Conservation (phyloP, 2,888 invertebrate species). For the Machimus rusticus region DNA sequence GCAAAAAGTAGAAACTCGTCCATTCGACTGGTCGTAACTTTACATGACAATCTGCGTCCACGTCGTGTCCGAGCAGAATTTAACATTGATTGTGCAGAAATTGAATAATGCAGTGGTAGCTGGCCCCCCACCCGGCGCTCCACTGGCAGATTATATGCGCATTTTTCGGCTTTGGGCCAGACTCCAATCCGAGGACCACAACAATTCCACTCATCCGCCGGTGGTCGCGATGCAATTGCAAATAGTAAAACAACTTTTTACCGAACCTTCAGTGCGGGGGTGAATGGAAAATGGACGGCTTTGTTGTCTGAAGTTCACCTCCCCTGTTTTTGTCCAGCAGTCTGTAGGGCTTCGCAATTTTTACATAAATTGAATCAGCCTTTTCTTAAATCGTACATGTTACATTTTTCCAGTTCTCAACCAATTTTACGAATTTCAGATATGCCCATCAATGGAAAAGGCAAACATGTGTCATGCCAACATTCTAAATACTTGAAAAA, state of each 20-base stretch:
- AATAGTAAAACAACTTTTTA: neutral
- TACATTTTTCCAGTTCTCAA: no score
- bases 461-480: no score
- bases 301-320: neutral
- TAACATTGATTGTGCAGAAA: neutral
- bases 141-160: neutral
- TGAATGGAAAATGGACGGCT: neutral
- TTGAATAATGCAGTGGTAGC: constrained; percentile 19
- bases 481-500: no score
- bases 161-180: neutral
- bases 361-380: no score
- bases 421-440: no score
- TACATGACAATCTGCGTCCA: neutral
- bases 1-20: neutral
- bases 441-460: no score
- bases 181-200: constrained; percentile 15
- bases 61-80: neutral
- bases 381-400: no score
- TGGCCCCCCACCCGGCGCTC: neutral
- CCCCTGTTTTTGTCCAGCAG: neutral
- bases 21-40: neutral
- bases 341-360: neutral
- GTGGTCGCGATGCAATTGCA: neutral
- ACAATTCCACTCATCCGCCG: constrained; percentile 13
- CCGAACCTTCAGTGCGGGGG: neutral